Conservation (phyloP, 2,113 vertebrate species). For the Neotoma lepida region DNA sequence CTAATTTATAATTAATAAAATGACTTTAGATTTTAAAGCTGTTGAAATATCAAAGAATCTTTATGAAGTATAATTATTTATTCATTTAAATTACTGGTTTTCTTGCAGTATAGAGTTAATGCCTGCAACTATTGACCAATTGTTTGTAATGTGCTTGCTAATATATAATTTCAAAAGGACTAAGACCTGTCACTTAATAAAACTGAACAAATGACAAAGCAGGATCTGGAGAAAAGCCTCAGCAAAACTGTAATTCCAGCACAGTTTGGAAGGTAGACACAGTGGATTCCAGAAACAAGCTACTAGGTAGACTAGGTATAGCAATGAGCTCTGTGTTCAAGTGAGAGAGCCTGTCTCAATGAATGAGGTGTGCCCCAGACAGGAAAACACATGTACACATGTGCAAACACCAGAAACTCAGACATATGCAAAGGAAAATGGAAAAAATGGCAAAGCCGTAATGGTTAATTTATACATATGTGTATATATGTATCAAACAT, state of each 20-base stretch:
- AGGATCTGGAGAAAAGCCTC: neutral
- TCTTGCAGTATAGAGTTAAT: neutral
- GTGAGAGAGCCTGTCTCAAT: too few species aligned
- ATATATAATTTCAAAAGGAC: neutral
- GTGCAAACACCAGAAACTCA: neutral
- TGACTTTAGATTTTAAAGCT: neutral
- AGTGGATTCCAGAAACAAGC: neutral
- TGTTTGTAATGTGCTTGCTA: neutral
- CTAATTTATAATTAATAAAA: neutral
- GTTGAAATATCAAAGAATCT: neutral
- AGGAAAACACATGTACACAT: neutral
- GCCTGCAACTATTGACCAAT: neutral
- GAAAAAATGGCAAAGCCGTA: neutral
- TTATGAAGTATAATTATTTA: neutral
- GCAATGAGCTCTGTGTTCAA: neutral
- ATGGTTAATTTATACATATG: neutral
- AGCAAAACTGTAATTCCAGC: neutral
- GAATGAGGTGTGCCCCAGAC: neutral
- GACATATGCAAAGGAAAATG: neutral
- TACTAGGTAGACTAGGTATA: neutral
- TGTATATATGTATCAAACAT: neutral
- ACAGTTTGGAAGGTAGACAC: neutral
- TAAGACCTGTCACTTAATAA: neutral
- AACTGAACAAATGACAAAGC: neutral
- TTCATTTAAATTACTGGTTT: neutral